Base-by-base conservation (phyloP, 2,888 invertebrate genomes). In the Gnatocerus cornutus region DNA sequence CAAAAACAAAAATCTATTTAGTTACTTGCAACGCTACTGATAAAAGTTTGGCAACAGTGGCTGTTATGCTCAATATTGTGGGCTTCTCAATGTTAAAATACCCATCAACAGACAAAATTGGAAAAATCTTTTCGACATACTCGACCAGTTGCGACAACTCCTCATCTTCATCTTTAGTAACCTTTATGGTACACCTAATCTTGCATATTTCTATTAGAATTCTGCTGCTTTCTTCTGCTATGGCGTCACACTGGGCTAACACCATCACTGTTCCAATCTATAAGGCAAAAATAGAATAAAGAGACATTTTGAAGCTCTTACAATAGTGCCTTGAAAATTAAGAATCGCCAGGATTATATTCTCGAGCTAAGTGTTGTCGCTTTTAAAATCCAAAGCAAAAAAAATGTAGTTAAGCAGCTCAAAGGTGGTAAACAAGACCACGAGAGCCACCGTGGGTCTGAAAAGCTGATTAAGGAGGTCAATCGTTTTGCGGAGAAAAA, bases 391-490 rank as follows among this genome's bases (percentile, higher is more conserved):
- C 4, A 55, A 10, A 1, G 55, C 55, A 37, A 55, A 55, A 9
- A 55, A 14, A 16, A 55, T 55, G 39, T 39, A 55, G 16, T 55
- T 39, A 10, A 55, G 55, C 8, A 55, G 14, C 9, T 55, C 55
- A 14, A 55, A 55, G 6, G 55, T 55, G 7, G 55, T 55, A 9
- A 55, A 55, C 1, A 27, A 7, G 7, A 55, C 39, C 7, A 55
- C 1, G 5, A 55, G 13, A 33, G 37, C 55, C 3, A 55, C 10
- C 1, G 55, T 5, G 0, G 13, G 3, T 6, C 55, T 37, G n/a
- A 14, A 55, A 14, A 55, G 33, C 2, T 55, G 14, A 14, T 37
- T 37, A 16, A 37, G 37, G n/a, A 55, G 14, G 9, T 55, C 55
- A 1, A 55, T 10, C 1, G 55, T 39, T 37, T 6, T 33, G 14